phyloP scores from a whole-genome alignment of 2,797 vertebrate species.

The Lacerta bilineata region DNA sequence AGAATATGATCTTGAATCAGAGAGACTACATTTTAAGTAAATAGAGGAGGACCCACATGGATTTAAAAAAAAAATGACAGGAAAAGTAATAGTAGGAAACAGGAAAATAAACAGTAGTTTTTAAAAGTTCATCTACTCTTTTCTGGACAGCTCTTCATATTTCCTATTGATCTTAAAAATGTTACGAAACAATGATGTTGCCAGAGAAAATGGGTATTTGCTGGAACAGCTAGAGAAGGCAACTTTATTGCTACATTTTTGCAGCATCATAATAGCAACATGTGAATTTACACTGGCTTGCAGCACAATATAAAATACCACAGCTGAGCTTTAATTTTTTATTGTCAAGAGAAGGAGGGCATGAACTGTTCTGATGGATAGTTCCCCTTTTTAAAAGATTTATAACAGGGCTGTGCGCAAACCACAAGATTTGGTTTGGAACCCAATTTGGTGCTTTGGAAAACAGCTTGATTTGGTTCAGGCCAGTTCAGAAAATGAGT shows the following conservation, averaged over 20 bases:
- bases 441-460: no score
- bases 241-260: neutral
- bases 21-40: slow-evolving; percentile 37
- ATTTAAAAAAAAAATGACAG: no score
- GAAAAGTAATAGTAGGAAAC: neutral
- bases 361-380: neutral
- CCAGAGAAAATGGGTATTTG: neutral
- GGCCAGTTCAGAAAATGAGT: no score
- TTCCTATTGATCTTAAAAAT: neutral
- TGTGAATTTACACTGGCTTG: neutral
- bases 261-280: neutral
- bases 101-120: no score
- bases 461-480: no score
- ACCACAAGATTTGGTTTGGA: no score
- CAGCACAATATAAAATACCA: neutral
- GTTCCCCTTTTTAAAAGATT: neutral
- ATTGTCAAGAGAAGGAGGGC: no score
- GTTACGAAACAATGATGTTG: slow-evolving; percentile 14
- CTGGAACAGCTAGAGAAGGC: neutral
- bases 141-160: neutral
- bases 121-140: neutral
- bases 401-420: no score
- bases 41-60: neutral
- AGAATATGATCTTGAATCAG: slow-evolving; percentile 40
- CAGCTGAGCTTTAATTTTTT: neutral